A percentile compares a stretch with the other conserved stretches of the same genome.
Conservation (phyloP, 2,113 vertebrate species). For the Madoqua kirkii region DNA sequence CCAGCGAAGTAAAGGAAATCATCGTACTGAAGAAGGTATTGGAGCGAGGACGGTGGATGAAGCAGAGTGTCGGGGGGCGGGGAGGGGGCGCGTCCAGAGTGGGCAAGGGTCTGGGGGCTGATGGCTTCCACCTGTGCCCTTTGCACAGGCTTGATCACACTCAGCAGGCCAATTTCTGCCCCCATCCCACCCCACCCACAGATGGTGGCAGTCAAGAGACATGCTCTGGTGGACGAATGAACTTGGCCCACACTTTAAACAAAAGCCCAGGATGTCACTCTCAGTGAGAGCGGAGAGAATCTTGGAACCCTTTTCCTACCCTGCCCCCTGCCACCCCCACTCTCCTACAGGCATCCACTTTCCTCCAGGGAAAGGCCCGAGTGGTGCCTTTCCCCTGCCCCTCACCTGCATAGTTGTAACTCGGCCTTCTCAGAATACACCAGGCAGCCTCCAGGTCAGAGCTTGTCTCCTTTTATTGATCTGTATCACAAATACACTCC, state of each 20-base stretch:
- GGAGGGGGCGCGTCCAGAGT: neutral
- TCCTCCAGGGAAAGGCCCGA: neutral
- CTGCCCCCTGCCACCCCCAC: neutral
- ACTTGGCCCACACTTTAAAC: neutral
- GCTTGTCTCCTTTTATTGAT: constrained; percentile 56
- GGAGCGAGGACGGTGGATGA: neutral
- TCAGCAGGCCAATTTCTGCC: neutral
- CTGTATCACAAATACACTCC: neutral
- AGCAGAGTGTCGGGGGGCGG: neutral
- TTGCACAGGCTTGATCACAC: neutral
- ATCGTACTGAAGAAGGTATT: neutral
- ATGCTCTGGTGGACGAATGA: neutral
- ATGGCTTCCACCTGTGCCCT: neutral
- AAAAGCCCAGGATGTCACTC: constrained; percentile 2
- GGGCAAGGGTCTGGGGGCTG: neutral
- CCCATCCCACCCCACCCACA: neutral
- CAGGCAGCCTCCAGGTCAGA: neutral
- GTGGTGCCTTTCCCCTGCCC: neutral
- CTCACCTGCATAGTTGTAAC: neutral
- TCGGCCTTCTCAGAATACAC: neutral
- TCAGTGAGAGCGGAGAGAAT: neutral
- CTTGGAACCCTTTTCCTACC: neutral
- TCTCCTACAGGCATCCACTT: neutral
- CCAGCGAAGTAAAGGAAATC: neutral
- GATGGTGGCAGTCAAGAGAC: neutral